These are phyloP conservation scores for Porites evermanni DNA, from an alignment of 92 coral and sea anemone species.

Conservation along the genomic window DNA sequence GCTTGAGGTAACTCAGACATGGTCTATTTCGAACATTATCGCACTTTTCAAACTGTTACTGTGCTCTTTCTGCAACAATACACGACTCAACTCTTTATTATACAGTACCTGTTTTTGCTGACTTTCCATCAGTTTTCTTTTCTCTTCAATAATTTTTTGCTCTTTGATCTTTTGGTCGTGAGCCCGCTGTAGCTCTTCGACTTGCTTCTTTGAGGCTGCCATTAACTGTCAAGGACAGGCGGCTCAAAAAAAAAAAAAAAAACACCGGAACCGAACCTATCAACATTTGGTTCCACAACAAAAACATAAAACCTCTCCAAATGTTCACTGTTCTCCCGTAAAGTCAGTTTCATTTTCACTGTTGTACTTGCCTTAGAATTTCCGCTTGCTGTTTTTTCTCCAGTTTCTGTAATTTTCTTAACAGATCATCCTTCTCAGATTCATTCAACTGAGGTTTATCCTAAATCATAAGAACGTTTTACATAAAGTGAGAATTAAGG, in stretches of 20 bases:
- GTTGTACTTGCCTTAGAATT: slow-evolving; percentile 70
- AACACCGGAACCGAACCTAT: too few relatives aligned
- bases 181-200: slow-evolving; percentile 76
- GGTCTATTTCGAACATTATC: neutral
- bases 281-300: too few relatives aligned
- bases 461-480: slow-evolving; percentile 39
- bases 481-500: neutral
- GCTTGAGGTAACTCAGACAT: too few relatives aligned
- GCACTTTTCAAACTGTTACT: neutral
- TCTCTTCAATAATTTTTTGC: slow-evolving; percentile 69
- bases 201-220: slow-evolving; percentile 81
- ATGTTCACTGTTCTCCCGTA: too few relatives aligned
- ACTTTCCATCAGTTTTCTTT: slow-evolving; percentile 55
- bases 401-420: slow-evolving; percentile 80
- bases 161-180: slow-evolving; percentile 78
- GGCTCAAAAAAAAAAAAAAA: too few relatives aligned
- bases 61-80: neutral
- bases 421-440: slow-evolving; percentile 74
- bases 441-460: slow-evolving; percentile 81
- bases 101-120: slow-evolving; percentile 62
- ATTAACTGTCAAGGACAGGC: slow-evolving; percentile 56
- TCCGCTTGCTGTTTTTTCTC: slow-evolving; percentile 87
- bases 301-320: too few relatives aligned
- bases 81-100: neutral
- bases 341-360: too few relatives aligned